Percentiles rank a stretch among this genome's conserved stretches.
These are phyloP conservation scores for Sander lucioperca DNA, from an alignment of 2,113 vertebrate genomes.

Conservation along the genomic window DNA sequence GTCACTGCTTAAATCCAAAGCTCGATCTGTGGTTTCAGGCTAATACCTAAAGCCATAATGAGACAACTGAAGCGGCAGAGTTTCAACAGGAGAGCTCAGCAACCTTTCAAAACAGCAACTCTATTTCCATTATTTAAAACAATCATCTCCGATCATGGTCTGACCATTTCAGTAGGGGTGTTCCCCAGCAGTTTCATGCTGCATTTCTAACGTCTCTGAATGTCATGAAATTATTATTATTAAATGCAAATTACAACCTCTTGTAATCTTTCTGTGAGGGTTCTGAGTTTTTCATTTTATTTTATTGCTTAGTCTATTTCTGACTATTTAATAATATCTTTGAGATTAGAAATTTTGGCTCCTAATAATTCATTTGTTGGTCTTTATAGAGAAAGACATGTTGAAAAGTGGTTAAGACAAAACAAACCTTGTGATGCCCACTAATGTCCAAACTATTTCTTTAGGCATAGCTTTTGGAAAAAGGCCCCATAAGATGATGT, in stretches of 20 bases:
- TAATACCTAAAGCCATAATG: conserved; percentile 25
- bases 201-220: conserved; percentile 2
- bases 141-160: neutral
- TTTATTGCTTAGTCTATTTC: conserved; percentile 17
- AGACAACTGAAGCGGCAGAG: neutral
- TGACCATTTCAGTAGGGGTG: conserved; percentile 17
- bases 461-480: conserved; percentile 9
- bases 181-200: conserved; percentile 30
- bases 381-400: neutral
- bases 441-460: conserved; percentile 8
- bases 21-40: neutral
- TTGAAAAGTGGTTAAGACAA: neutral
- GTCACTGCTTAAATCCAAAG: conserved; percentile 9
- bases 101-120: neutral
- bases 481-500: neutral
- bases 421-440: conserved; percentile 5
- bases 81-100: neutral
- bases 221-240: neutral
- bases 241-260: conserved; percentile 14
- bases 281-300: neutral
- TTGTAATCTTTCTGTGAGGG: neutral
- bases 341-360: conserved; percentile 10
- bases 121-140: neutral
- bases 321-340: conserved; percentile 1
- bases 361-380: neutral